A percentile compares a stretch with the other conserved stretches of the same genome.
phyloP scores from a whole-genome alignment of 2,888 invertebrate species.

The Agonopterix heracliana region DNA sequence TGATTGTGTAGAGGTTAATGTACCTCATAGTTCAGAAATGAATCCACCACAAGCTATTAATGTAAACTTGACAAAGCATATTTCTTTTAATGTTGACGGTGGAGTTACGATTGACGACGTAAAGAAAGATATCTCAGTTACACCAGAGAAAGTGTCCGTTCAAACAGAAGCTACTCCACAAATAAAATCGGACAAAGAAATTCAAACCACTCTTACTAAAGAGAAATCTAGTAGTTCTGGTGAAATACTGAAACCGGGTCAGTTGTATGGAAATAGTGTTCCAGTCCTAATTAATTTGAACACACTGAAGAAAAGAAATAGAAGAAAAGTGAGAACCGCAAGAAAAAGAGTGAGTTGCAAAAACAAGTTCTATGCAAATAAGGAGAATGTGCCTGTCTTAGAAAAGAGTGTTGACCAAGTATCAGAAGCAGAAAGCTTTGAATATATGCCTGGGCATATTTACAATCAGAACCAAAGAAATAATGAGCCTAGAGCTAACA shows the following conservation, averaged over 20 bases:
- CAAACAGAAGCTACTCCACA: slow-evolving; percentile 27
- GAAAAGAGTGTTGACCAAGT: slow-evolving; percentile 55
- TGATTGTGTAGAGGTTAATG: slow-evolving; percentile 55
- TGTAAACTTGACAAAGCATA: slow-evolving; percentile 65
- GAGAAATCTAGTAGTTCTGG: slow-evolving; percentile 20
- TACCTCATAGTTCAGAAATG: slow-evolving; percentile 38
- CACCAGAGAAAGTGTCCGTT: slow-evolving; percentile 37
- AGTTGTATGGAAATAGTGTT: slow-evolving; percentile 28
- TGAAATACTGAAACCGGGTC: slow-evolving; percentile 15
- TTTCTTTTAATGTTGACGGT: slow-evolving; percentile 66
- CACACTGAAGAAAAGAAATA: slow-evolving; percentile 43
- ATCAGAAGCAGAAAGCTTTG: slow-evolving; percentile 80
- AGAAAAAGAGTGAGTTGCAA: slow-evolving; percentile 34
- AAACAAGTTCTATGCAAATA: slow-evolving; percentile 24
- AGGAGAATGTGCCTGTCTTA: slow-evolving; percentile 30
- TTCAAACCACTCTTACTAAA: slow-evolving; percentile 50
- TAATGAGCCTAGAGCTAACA: slow-evolving; percentile 26
- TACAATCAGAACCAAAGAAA: slow-evolving; percentile 70
- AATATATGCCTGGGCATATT: slow-evolving; percentile 77
- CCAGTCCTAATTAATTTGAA: slow-evolving; percentile 57
- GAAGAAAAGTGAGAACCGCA: slow-evolving; percentile 34
- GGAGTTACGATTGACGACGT: slow-evolving; percentile 44
- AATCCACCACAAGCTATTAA: slow-evolving; percentile 47
- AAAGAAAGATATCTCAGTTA: slow-evolving; percentile 38
- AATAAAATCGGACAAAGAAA: slow-evolving; percentile 49